Evolutionary conservation across 2,113 vertebrate species (phyloP).

Genomic region (Miniopterus natalensis): DNA sequence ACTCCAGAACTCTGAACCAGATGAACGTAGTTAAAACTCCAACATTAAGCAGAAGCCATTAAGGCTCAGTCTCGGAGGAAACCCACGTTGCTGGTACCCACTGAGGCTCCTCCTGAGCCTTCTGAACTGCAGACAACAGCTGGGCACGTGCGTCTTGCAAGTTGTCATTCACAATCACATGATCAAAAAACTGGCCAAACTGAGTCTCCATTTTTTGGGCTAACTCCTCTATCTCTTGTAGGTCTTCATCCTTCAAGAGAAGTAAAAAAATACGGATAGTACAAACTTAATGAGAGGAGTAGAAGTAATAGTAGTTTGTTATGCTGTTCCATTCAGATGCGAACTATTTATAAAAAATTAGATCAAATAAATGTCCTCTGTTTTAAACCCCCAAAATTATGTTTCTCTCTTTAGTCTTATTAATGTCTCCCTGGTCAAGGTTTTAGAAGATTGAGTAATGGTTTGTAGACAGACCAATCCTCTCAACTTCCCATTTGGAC

Average conservation of each 20-base stretch:
- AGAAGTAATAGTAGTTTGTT: conserved; percentile 26
- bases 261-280: conserved; percentile 37
- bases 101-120: conserved; percentile 94
- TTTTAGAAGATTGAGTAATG: conserved; percentile 37
- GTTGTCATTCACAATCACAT: conserved; percentile 94
- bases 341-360: background rate
- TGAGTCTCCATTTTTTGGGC: conserved; percentile 93
- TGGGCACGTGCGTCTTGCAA: conserved; percentile 91
- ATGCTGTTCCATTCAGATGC: background rate
- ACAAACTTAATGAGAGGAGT: background rate
- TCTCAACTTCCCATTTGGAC: background rate
- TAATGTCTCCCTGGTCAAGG: background rate
- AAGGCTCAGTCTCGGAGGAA: conserved; percentile 87
- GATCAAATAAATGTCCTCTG: background rate
- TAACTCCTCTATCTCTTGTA: conserved; percentile 94
- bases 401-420: conserved; percentile 16
- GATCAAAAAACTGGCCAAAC: conserved; percentile 95
- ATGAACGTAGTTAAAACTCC: background rate
- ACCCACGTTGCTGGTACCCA: conserved; percentile 97
- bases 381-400: conserved; percentile 4
- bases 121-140: conserved; percentile 89
- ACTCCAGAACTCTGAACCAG: background rate
- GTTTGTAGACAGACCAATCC: conserved; percentile 18
- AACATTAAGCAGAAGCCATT: conserved; percentile 23
- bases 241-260: conserved; percentile 93